Evolutionary conservation across 2,113 vertebrate species (phyloP), one percentile per base, ranked within the genome.

Genomic region (Tupaia tana): DNA sequence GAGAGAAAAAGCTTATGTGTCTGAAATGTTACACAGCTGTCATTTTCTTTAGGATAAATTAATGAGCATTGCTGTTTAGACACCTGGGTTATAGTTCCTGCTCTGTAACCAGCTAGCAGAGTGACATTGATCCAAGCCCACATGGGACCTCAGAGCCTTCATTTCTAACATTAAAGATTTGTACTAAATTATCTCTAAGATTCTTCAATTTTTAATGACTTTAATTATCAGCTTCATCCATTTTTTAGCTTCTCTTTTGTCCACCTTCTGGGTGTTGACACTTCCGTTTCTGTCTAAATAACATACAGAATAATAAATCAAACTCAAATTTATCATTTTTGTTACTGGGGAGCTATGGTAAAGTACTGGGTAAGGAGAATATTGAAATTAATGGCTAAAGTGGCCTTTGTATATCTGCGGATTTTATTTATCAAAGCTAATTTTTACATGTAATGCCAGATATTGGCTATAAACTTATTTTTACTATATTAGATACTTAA

Each of bases 141-240:
- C 67, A 6, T 84, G 96, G 91, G 95, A 92, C 27, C 59, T 4
- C 61, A 61, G 5, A 18, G 91, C 91, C 90, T 93, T 96, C 89
- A 87, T 93, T 52, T 73, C 71, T 43, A 91, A 89, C 94, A 95
- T 89, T 54, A 97, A 97, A 95, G 93, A 97, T 97, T 94, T 96
- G 86, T 89, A 70, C 83, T 86, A 96, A 96, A 97, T 97, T 96
- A 91, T 93, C 93, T 89, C 83, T 66, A 81, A 87, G 67, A 91
- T 73, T 18, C 25, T 91, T 96, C 96, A 83, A 97, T 97, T 95
- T 97, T 97, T 97, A 97, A 96, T 97, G 94, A 27, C 56, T 97
- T 97, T 96, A 97, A 97, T 97, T 91, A 97, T 94, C 84, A 84
- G 67, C 86, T 87, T 94, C 96, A 93, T 97, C 85, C 29, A 93